phyloP scores from a whole-genome alignment of 2,888 invertebrate species.

The Epinotia demarniana region DNA sequence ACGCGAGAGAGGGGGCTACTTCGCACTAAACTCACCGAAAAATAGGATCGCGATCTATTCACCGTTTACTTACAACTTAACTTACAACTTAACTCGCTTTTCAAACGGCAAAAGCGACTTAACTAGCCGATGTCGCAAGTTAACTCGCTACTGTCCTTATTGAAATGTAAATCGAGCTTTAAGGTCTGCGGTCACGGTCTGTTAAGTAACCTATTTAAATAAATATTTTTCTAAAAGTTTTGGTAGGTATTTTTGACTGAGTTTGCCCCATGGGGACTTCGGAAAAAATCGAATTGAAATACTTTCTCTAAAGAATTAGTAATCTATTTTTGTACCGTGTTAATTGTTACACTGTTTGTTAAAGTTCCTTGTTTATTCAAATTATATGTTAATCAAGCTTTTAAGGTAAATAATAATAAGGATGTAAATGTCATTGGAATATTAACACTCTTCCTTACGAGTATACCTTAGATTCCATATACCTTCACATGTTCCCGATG shows the following conservation, averaged over 20 bases:
- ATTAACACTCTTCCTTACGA: constrained; percentile 13
- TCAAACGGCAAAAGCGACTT: no score
- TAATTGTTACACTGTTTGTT: background rate
- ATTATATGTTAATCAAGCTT: constrained; percentile 34
- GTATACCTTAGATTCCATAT: background rate
- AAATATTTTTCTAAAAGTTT: background rate
- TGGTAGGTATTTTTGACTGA: background rate
- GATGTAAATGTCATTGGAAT: constrained; percentile 10
- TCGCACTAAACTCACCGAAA: no score
- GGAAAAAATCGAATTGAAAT: background rate
- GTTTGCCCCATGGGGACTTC: background rate
- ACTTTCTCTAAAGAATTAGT: background rate
- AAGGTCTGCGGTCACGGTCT: no score
- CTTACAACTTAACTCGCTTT: no score
- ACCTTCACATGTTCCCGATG: background rate
- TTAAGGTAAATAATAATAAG: background rate
- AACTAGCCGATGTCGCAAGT: no score
- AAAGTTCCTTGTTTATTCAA: background rate
- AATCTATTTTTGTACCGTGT: background rate
- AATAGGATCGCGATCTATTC: no score
- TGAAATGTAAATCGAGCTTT: no score
- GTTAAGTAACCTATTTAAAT: no score
- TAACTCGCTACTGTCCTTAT: no score
- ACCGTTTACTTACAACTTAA: no score
- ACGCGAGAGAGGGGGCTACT: no score